Conservation (phyloP, 1,140 invertebrate genomes). For the Conus betulinus region DNA sequence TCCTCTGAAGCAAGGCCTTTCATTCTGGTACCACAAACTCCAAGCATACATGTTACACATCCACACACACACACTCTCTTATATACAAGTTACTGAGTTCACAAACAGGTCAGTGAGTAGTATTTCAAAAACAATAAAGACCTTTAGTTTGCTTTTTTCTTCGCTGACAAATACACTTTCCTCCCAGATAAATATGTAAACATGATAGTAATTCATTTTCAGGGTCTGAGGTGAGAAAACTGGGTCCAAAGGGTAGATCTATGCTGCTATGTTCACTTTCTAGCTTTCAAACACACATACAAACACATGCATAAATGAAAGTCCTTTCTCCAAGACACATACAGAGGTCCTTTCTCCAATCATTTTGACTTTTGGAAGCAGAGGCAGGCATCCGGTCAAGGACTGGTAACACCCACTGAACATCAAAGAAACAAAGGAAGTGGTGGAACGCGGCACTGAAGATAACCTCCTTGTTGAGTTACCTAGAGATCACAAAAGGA, state of each 20-base stretch:
- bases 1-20: background rate
- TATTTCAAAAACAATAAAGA: background rate
- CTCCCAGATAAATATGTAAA: too few species aligned
- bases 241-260: too few species aligned
- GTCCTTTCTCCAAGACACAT: background rate
- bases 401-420: background rate
- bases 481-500: background rate
- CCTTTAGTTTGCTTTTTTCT: background rate
- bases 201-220: too few species aligned
- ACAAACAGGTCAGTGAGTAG: background rate
- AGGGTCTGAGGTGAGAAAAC: too few species aligned
- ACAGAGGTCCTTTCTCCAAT: background rate
- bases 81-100: too few species aligned
- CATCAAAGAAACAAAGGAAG: background rate
- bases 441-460: background rate
- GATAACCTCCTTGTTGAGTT: background rate
- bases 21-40: background rate
- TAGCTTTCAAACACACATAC: too few species aligned
- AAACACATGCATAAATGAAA: too few species aligned
- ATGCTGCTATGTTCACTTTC: too few species aligned
- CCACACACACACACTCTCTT: background rate
- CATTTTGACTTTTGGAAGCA: background rate
- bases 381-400: background rate
- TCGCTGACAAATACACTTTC: background rate
- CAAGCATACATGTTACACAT: background rate